Percentiles rank a stretch among this genome's conserved stretches.
Evolutionary conservation across 2,797 vertebrate species (phyloP).

Genomic region (Enoplosus armatus): DNA sequence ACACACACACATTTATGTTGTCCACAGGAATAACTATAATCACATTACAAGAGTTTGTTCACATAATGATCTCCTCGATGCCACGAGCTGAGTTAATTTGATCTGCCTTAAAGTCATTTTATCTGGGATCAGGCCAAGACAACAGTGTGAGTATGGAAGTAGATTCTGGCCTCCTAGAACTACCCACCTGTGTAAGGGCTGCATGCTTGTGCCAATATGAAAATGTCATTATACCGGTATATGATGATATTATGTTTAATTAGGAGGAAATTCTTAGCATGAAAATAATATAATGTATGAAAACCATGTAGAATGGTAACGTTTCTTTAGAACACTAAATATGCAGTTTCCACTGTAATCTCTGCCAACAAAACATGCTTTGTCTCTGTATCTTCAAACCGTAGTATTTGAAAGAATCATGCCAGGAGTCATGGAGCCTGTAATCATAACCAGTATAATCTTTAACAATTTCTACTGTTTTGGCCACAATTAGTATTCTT

Average conservation of each 20-base stretch:
- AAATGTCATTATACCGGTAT: neutral
- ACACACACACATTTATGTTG: neutral
- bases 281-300: neutral
- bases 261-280: neutral
- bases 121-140: neutral
- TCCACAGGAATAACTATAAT: neutral
- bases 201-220: neutral
- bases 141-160: neutral
- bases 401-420: neutral
- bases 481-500: neutral
- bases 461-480: neutral
- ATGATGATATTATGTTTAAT: neutral
- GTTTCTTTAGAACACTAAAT: neutral
- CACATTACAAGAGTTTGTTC: neutral
- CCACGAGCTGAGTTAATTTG: conserved; percentile 11
- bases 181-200: no score
- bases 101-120: conserved; percentile 8
- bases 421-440: neutral
- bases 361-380: neutral
- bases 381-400: neutral
- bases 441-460: neutral
- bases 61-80: neutral
- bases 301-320: neutral
- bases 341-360: neutral
- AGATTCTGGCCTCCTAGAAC: neutral